Evolutionary conservation across 1,140 invertebrate species (phyloP).

Genomic region (Dreissena rostriformis): DNA sequence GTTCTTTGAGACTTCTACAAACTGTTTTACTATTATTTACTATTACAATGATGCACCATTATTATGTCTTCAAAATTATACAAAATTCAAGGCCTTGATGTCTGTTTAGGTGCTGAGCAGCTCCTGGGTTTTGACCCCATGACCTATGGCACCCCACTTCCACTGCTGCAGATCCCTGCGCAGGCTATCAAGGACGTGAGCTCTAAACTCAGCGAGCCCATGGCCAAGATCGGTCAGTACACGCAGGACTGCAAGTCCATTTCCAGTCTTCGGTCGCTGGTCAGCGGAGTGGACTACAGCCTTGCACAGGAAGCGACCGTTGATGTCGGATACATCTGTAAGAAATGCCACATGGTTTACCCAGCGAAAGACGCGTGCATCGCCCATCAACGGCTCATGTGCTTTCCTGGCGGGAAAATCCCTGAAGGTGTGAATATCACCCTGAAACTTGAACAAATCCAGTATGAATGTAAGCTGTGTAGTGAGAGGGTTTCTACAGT

Average conservation of each 20-base stretch:
- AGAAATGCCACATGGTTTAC: slow-evolving; percentile 92
- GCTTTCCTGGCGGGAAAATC: slow-evolving; percentile 84
- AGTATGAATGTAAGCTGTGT: slow-evolving; percentile 88
- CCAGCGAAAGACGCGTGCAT: slow-evolving; percentile 88
- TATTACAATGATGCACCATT: too few relatives aligned
- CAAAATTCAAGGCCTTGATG: not conserved
- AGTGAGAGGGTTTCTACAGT: slow-evolving; percentile 82
- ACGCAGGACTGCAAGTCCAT: slow-evolving; percentile 82
- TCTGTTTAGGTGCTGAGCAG: slow-evolving; percentile 74
- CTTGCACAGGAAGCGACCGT: slow-evolving; percentile 85
- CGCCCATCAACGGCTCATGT: slow-evolving; percentile 87
- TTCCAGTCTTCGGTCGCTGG: slow-evolving; percentile 76
- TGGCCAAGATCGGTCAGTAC: slow-evolving; percentile 81
- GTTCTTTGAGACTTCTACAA: too few relatives aligned
- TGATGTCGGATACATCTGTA: slow-evolving; percentile 92
- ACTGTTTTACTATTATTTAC: too few relatives aligned
- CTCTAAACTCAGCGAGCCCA: slow-evolving; percentile 80
- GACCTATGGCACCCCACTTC: slow-evolving; percentile 82
- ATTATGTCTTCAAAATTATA: too few relatives aligned
- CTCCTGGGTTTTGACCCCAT: slow-evolving; percentile 80
- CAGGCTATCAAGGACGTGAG: slow-evolving; percentile 82
- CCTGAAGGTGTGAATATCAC: slow-evolving; percentile 75
- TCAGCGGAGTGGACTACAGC: slow-evolving; percentile 73
- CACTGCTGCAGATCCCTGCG: slow-evolving; percentile 82
- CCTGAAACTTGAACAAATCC: slow-evolving; percentile 82